Conservation (phyloP, 2,797 vertebrate species). For the Peromyscus melanophrys region DNA sequence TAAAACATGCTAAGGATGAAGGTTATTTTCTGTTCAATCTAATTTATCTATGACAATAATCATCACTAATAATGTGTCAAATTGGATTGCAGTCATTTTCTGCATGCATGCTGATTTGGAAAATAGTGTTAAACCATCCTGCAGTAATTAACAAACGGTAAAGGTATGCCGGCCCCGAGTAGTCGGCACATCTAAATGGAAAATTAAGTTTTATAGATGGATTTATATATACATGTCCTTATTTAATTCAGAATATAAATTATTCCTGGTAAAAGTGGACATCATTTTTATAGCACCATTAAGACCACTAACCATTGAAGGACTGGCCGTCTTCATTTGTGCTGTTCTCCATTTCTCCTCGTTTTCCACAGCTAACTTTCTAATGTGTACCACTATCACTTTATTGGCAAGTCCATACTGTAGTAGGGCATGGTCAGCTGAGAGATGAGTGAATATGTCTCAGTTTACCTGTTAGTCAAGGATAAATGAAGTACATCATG, state of each 20-base stretch:
- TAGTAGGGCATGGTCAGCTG: conserved; percentile 68
- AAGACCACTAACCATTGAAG: conserved; percentile 84
- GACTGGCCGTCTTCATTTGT: conserved; percentile 75
- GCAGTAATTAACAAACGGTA: conserved; percentile 90
- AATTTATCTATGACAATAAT: conserved; percentile 94
- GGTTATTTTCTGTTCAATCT: conserved; percentile 94
- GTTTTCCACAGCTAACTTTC: conserved; percentile 74
- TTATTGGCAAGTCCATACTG: conserved; percentile 72
- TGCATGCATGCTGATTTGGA: conserved; percentile 91
- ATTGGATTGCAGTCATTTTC: conserved; percentile 92
- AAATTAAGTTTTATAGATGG: conserved; percentile 89
- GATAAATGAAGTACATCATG: conserved; percentile 42
- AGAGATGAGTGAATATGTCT: conserved; percentile 73
- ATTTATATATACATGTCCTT: conserved; percentile 86
- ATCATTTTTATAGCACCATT: conserved; percentile 84
- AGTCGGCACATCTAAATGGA: conserved; percentile 87
- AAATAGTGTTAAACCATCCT: conserved; percentile 89
- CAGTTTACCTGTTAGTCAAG: conserved; percentile 70
- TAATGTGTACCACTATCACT: conserved; percentile 78
- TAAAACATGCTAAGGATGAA: conserved; percentile 93
- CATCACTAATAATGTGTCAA: conserved; percentile 93
- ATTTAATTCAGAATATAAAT: conserved; percentile 87
- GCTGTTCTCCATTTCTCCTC: conserved; percentile 74
- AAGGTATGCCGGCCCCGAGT: conserved; percentile 87
- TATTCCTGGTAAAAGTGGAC: conserved; percentile 82